phyloP scores from a whole-genome alignment of 2,888 invertebrate genomes.

The Ferrisia virgata region DNA sequence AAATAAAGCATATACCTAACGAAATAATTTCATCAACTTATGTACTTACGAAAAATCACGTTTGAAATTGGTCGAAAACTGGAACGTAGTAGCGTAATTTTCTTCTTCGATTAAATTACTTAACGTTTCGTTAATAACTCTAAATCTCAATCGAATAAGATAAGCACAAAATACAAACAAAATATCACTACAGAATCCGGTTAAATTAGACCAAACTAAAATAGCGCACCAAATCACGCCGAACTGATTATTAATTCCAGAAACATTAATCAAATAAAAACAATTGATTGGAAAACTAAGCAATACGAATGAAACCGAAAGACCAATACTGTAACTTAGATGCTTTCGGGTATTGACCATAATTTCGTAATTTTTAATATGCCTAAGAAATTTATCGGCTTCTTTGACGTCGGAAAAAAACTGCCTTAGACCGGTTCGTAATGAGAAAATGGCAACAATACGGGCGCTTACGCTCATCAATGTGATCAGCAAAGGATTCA shows the following conservation, averaged over 20 bases:
- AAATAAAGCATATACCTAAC: background rate
- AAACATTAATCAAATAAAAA: slow-evolving; percentile 44
- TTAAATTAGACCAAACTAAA: slow-evolving; percentile 46
- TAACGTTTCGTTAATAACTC: slow-evolving; percentile 44
- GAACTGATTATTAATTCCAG: slow-evolving; percentile 30
- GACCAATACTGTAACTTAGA: background rate
- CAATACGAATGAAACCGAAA: slow-evolving; percentile 43
- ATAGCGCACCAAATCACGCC: slow-evolving; percentile 47
- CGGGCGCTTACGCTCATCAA: slow-evolving; percentile 46
- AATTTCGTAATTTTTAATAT: background rate
- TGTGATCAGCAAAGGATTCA: slow-evolving; percentile 47
- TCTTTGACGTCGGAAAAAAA: slow-evolving; percentile 46
- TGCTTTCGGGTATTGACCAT: slow-evolving; percentile 9
- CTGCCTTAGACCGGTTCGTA: slow-evolving; percentile 32
- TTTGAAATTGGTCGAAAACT: background rate
- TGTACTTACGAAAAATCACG: background rate
- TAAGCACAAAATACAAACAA: slow-evolving; percentile 47
- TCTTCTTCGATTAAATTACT: background rate
- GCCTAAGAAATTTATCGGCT: slow-evolving; percentile 40
- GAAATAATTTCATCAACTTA: background rate
- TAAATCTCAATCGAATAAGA: slow-evolving; percentile 46
- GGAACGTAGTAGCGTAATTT: background rate
- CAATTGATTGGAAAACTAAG: slow-evolving; percentile 47
- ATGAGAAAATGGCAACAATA: slow-evolving; percentile 36
- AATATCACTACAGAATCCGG: slow-evolving; percentile 47